Evolutionary conservation across 2,113 vertebrate species (phyloP).

Genomic region (Cyanistes caeruleus): DNA sequence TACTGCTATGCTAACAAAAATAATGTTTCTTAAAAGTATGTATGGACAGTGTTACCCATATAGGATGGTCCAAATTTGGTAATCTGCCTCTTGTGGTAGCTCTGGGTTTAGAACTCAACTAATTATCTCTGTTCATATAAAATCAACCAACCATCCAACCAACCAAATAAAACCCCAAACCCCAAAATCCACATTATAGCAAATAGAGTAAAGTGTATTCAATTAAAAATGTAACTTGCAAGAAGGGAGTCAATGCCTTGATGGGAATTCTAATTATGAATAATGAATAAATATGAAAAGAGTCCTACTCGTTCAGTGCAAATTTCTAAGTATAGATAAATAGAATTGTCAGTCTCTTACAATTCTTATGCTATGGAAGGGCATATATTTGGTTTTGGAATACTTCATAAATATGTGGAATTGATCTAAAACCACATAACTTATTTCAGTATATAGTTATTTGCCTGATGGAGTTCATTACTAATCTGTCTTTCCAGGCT

Average conservation of each 20-base stretch:
- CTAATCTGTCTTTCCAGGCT: neutral
- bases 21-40: neutral
- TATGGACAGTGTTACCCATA: neutral
- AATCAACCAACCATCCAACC: neutral
- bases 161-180: neutral
- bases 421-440: neutral
- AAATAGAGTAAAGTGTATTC: neutral
- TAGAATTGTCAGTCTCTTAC: neutral
- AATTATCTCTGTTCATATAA: neutral
- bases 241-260: neutral
- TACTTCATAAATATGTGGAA: neutral
- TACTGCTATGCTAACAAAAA: neutral
- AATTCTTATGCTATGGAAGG: neutral
- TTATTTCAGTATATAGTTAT: neutral
- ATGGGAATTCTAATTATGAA: neutral
- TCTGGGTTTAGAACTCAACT: neutral
- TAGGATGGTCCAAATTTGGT: neutral
- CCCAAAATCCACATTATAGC: neutral
- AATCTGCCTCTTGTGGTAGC: neutral
- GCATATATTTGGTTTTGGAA: neutral
- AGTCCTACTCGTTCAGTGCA: neutral
- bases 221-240: neutral
- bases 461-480: neutral
- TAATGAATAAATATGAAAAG: neutral
- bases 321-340: neutral